Percentiles rank a stretch among this genome's conserved stretches.
Evolutionary conservation across 2,113 vertebrate species (phyloP).

Genomic region (Trogon surrucura): DNA sequence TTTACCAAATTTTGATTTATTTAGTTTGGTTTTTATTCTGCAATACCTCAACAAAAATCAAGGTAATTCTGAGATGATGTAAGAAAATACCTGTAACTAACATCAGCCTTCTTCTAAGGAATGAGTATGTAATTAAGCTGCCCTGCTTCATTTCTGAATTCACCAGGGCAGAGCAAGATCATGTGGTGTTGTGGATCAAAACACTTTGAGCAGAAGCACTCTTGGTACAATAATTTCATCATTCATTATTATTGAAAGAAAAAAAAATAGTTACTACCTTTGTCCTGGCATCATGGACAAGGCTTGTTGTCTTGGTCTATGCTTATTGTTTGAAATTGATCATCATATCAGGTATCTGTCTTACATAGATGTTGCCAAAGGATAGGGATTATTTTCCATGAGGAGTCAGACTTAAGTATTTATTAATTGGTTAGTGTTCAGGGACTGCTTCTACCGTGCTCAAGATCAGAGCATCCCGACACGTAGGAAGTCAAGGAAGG

Average conservation of each 20-base stretch:
- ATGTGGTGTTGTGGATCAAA: not conserved
- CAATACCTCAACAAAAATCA: not conserved
- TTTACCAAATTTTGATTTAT: not conserved
- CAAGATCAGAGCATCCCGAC: no score
- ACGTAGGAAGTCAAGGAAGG: no score
- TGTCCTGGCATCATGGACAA: not conserved
- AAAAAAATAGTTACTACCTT: not conserved
- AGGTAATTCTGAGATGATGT: not conserved
- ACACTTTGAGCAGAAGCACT: not conserved
- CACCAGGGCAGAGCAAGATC: not conserved
- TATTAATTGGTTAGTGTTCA: not conserved
- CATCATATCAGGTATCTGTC: not conserved
- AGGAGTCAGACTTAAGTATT: not conserved
- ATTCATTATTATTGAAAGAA: not conserved
- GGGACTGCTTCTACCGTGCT: no score
- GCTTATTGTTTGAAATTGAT: not conserved
- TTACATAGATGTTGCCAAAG: not conserved
- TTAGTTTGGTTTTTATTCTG: not conserved
- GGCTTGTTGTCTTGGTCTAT: not conserved
- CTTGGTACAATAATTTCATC: not conserved
- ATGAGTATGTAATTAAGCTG: not conserved
- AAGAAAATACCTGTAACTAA: not conserved
- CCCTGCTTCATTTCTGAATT: not conserved
- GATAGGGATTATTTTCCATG: rapidly evolving
- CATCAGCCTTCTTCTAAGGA: not conserved